Evolutionary conservation across 2,888 invertebrate genomes (phyloP).

Genomic region (Opisthograptis luteolata): DNA sequence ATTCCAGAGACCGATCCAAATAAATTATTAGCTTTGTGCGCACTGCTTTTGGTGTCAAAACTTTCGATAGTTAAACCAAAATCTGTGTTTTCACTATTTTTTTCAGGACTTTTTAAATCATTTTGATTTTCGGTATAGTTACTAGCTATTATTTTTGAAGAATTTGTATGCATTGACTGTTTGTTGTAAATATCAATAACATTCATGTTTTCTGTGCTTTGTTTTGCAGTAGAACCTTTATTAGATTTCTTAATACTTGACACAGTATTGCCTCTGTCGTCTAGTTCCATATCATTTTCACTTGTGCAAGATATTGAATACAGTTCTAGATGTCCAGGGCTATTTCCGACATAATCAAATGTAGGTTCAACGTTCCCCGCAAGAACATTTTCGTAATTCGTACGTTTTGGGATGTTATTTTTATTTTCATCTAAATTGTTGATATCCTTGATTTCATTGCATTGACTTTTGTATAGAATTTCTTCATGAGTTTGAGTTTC

Average conservation of each 20-base stretch:
- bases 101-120: constrained; percentile 28
- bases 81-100: constrained; percentile 36
- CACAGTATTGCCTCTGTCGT: constrained; percentile 24
- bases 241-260: neutral
- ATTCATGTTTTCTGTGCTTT: constrained; percentile 34
- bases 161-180: constrained; percentile 44
- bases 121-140: constrained; percentile 28
- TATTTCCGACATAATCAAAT: constrained; percentile 54
- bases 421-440: constrained; percentile 22
- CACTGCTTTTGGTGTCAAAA: constrained; percentile 22
- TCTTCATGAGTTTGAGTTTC: constrained; percentile 49
- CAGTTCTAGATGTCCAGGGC: constrained; percentile 55
- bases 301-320: constrained; percentile 51
- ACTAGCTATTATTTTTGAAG: constrained; percentile 44
- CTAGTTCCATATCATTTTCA: constrained; percentile 27
- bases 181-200: constrained; percentile 60
- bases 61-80: constrained; percentile 30
- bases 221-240: constrained; percentile 9
- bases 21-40: constrained; percentile 27
- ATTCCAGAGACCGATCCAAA: constrained; percentile 40
- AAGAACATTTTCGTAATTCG: constrained; percentile 63
- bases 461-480: constrained; percentile 22
- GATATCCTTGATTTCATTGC: constrained; percentile 3
- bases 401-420: constrained; percentile 31
- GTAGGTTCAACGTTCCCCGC: constrained; percentile 55